phyloP scores from a whole-genome alignment of 2,113 vertebrate species.

The Myotis brandtii region DNA sequence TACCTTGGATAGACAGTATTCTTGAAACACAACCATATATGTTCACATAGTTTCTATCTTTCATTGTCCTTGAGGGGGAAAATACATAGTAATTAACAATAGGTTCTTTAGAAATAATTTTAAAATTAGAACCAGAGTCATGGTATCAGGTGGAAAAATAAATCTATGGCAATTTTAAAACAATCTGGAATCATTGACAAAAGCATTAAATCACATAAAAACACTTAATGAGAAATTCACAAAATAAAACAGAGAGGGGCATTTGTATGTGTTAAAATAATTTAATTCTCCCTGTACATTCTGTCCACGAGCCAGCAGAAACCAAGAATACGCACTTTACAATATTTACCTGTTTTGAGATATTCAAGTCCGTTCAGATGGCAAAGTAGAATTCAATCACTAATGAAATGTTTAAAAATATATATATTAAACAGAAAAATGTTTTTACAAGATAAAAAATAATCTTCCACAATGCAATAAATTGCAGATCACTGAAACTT shows the following conservation, averaged over 20 bases:
- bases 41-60: background rate
- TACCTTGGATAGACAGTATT: background rate
- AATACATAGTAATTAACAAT: background rate
- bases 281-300: slow-evolving; percentile 81
- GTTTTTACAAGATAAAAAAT: slow-evolving; percentile 70
- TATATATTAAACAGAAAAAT: slow-evolving; percentile 74
- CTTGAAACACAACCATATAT: background rate
- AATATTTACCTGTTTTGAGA: slow-evolving; percentile 59
- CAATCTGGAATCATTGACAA: background rate
- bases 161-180: slow-evolving; percentile 8
- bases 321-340: slow-evolving; percentile 38
- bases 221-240: background rate
- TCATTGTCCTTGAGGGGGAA: background rate
- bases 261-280: slow-evolving; percentile 84
- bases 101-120: slow-evolving; percentile 37
- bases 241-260: slow-evolving; percentile 46
- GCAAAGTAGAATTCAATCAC: slow-evolving; percentile 62
- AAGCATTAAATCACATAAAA: background rate
- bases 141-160: background rate
- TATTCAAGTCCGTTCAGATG: slow-evolving; percentile 54
- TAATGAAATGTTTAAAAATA: slow-evolving; percentile 72
- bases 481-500: slow-evolving; percentile 63
- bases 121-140: background rate
- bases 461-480: slow-evolving; percentile 61
- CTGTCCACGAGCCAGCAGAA: slow-evolving; percentile 53